Evolutionary conservation across 2,797 vertebrate genomes (phyloP), one percentile per base, ranked within the genome.

Genomic region (Acrocephalus scirpaceus): DNA sequence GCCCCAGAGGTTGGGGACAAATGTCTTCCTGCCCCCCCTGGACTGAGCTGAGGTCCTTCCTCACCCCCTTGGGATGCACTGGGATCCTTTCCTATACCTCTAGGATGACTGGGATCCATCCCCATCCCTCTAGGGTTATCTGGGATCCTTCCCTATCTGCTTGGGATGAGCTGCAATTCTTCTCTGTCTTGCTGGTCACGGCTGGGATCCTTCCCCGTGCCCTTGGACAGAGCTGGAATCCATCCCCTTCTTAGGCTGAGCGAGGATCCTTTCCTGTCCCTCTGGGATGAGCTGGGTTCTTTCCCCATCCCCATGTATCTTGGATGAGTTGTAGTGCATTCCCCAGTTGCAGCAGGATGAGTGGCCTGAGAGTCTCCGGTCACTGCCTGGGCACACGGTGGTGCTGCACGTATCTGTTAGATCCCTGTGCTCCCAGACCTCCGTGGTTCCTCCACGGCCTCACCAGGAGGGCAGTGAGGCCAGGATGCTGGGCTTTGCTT

Each of bases 11-110:
- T 1, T 61, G n/a, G 62, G 42, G 44, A 58, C 69, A 61, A 4
- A 50, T 2, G 2, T 50, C 16, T 60, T 84, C 27, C 13, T 2
- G 0, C 2, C 7, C 5, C 3, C 10, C 9, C 0, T 16, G 21
- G 19, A 11, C 7, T 66, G 34, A 42, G 13, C 47, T 70, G 21
- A 27, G 18, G 4, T 80, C 19, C 38, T 65, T 65, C 26, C 53
- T 47, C 36, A 8, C 50, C 20, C 19, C 15, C 13, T 76, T 53
- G n/a, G 47, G 36, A 50, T 74, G 26, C 30, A 32, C 47, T 77
- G n/a, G 16, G 21, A 9, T 88, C 22, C 10, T 87, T 70, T 16
- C 32, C 18, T 12, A 4, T 60, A 9, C 7, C 19, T 11, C 3
- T 60, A 5, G 53, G 20, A 5, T 75, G 11, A 32, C 34, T 38